phyloP scores from a whole-genome alignment of 2,797 vertebrate species.

The Manis crassicaudata region DNA sequence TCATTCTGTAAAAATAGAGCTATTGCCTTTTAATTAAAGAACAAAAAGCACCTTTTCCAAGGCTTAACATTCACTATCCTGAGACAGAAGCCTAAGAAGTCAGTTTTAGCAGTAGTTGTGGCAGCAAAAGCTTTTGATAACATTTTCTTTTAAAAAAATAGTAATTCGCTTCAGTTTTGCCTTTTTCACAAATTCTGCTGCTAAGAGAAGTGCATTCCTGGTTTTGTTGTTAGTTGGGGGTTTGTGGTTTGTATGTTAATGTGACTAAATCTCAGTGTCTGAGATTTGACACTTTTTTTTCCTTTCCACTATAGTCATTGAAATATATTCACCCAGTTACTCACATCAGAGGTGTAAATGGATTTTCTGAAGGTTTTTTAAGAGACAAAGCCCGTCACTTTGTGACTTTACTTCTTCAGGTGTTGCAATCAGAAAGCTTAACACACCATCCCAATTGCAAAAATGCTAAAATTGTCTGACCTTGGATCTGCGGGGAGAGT shows the following conservation, averaged over 20 bases:
- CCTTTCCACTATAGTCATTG: constrained; percentile 80
- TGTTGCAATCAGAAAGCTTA: constrained; percentile 78
- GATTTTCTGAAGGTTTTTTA: constrained; percentile 86
- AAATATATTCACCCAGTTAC: constrained; percentile 84
- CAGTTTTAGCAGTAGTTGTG: neutral
- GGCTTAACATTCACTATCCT: neutral
- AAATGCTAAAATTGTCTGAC: constrained; percentile 84
- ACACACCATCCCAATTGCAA: constrained; percentile 71
- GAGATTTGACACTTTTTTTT: constrained; percentile 53
- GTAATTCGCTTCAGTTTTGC: constrained; percentile 61
- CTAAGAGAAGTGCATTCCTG: constrained; percentile 63
- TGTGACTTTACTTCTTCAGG: constrained; percentile 83
- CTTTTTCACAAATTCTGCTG: constrained; percentile 49
- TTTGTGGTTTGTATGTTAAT: constrained; percentile 72
- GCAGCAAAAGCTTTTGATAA: constrained; percentile 31
- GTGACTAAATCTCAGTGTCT: constrained; percentile 1
- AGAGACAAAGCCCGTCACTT: constrained; percentile 82
- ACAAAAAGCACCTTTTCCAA: neutral
- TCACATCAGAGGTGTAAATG: constrained; percentile 88
- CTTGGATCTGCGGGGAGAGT: constrained; percentile 82
- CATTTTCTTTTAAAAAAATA: constrained; percentile 9
- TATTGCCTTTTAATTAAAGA: neutral
- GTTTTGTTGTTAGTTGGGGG: constrained; percentile 44
- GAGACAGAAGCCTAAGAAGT: constrained; percentile 14
- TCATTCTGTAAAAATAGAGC: neutral